Percentiles rank a stretch among this genome's conserved stretches.
phyloP scores from a whole-genome alignment of 2,797 vertebrate genomes.

The Columba guinea region DNA sequence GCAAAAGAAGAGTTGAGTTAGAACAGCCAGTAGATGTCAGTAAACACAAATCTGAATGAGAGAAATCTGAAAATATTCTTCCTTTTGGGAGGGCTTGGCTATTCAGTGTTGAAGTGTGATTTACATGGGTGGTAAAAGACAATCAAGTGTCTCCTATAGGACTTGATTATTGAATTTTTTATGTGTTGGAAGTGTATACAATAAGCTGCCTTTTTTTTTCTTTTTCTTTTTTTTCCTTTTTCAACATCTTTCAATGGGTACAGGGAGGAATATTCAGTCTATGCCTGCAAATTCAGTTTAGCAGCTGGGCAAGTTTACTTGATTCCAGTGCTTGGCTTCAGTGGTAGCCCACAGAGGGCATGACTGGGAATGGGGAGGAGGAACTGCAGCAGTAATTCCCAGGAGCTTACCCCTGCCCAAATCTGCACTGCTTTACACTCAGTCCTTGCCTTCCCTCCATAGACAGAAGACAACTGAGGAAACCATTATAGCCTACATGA shows the following conservation, averaged over 20 bases:
- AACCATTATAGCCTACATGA: fast-evolving
- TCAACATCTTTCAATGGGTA: neutral
- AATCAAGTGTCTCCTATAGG: neutral
- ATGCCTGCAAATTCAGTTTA: neutral
- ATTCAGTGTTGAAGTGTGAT: neutral
- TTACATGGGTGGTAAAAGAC: neutral
- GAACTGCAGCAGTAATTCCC: neutral
- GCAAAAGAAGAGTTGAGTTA: neutral
- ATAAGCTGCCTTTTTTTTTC: neutral
- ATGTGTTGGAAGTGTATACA: neutral
- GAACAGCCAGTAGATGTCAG: constrained; percentile 65
- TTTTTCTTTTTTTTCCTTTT: neutral
- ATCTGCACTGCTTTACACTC: neutral
- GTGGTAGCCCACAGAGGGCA: fast-evolving
- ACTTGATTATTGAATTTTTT: neutral
- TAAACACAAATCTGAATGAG: constrained; percentile 47
- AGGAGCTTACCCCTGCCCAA: neutral
- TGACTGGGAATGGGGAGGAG: neutral
- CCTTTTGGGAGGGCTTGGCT: neutral
- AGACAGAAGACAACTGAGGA: neutral
- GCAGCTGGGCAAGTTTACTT: neutral
- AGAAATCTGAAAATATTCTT: neutral
- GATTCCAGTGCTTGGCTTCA: neutral
- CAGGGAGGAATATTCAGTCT: neutral
- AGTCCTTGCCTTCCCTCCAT: neutral